phyloP scores from a whole-genome alignment of 2,888 invertebrate genomes.

The Cheilosia urbana region DNA sequence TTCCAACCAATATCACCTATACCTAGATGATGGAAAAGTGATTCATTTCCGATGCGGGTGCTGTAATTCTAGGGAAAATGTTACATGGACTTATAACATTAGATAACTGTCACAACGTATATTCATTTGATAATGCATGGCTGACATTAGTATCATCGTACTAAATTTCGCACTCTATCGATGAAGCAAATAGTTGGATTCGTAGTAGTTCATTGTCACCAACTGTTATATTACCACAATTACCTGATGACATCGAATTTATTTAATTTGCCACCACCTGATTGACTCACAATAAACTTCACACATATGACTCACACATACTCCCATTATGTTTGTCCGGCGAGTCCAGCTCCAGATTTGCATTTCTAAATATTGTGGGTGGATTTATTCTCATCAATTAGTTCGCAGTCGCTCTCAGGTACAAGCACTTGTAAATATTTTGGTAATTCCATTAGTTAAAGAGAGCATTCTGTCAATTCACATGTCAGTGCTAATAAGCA shows the following conservation, averaged over 20 bases:
- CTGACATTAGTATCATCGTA: too few relatives aligned
- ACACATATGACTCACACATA: conserved; percentile 16
- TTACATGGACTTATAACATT: too few relatives aligned
- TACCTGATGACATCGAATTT: conserved; percentile 1
- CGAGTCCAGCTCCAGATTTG: neutral
- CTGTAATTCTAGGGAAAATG: too few relatives aligned
- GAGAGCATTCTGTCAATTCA: conserved; percentile 46
- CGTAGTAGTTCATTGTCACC: neutral
- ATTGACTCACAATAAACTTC: conserved; percentile 1
- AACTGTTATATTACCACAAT: neutral
- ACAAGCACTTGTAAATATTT: conserved; percentile 52
- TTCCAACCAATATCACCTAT: too few relatives aligned
- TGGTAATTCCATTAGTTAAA: conserved; percentile 38
- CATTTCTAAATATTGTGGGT: conserved; percentile 10
- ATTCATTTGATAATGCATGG: too few relatives aligned
- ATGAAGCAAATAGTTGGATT: neutral
- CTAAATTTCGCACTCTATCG: neutral
- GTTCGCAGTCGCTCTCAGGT: conserved; percentile 14
- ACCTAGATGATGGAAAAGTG: too few relatives aligned
- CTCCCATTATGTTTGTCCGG: neutral
- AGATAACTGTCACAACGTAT: too few relatives aligned
- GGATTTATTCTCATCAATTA: conserved; percentile 14
- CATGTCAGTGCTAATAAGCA: conserved; percentile 48
- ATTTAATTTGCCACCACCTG: conserved; percentile 9
- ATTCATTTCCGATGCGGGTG: too few relatives aligned